Base-by-base conservation (phyloP, 2,113 vertebrate genomes). In the Meriones unguiculatus region DNA sequence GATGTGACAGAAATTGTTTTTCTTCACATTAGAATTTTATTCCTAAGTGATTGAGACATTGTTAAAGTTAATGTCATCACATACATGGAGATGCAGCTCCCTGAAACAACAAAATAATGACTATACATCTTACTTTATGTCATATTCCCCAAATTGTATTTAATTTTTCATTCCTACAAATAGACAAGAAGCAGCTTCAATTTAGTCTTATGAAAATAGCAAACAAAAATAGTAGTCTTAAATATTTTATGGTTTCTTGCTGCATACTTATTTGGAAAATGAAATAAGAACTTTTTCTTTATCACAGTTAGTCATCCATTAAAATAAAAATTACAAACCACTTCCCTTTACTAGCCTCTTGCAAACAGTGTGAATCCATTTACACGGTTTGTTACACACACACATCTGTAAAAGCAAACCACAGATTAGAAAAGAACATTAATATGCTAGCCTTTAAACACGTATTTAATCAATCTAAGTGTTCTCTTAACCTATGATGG, bases 181-280 rank as follows among this genome's bases (percentile, higher is more conserved):
- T 17, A 93, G 24, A 12, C 17, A 86, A 6, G 78, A 73, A 76
- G 17, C 6, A 90, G 20, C 20, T 12, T 35, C 50, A 46, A 62
- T 65, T 59, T 69, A 70, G 52, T 76, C 62, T 92, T 73, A 86
- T 70, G 88, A 95, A 94, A 96, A 94, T 41, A 96, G 80, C 69
- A 94, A 97, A 18, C 50, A 73, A 77, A 90, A 92, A 41, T 3
- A 89, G 35, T 54, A 89, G 38, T 78, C 77, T 89, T 97, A 93
- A 96, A 92, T 95, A 85, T 91, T 96, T 97, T 80, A 89, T 92
- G 97, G 4, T 86, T 81, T 97, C 72, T 97, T 93, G n/a, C 41
- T 62, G 7, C 50, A 65, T 17, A 69, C 82, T 96, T 94, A 92
- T 90, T 89, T 96, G 94, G 67, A 38, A 54, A 93, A 62, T 90